Base-by-base conservation (phyloP, 2,113 vertebrate species). In the Nothoprocta perdicaria region DNA sequence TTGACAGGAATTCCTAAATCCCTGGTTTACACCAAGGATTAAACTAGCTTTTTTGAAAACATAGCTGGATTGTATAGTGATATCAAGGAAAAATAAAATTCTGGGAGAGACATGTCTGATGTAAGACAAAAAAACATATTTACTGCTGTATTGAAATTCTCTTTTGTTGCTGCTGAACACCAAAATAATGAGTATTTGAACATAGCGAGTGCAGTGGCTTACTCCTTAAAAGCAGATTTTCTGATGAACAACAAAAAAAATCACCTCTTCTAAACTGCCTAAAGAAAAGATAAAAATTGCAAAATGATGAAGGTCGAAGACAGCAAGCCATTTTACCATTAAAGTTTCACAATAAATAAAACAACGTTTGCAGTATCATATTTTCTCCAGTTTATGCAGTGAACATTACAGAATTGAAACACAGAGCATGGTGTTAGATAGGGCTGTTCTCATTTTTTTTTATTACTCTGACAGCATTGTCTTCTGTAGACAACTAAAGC, bases 91-190 rank as follows among this genome's bases (percentile, higher is more conserved):
- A 63, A 62, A 53, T 53, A 52, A 33, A 24, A 12, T 58, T 46
- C 27, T 63, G 41, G 18, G 21, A 68, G 13, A 75, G 23, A 17
- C 24, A 62, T 2, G 21, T 7, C 7, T 50, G 18, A 29, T 22
- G 31, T 29, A 23, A 78, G 26, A 62, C 14, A 15, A 61, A 84
- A 14, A 13, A 67, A 80, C 38, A 53, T 7, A 45, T 19, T 13
- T 29, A 40, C 13, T 27, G 3, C 19, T 55, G 43, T 61, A 7
- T 62, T 58, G 18, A 86, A 63, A 62, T 58, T 52, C 41, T 13
- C 23, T 7, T 29, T 73, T 35, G 13, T 2, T 26, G 26, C 7
- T 67, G 82, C 62, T 22, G 16, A 46, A 26, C 0, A 0, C 27
- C 40, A 41, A 55, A 80, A 76, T 26, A 55, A 75, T 19, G 18